These are phyloP conservation scores for Microctonus brassicae DNA, from an alignment of 2,888 invertebrate genomes.

Conservation along the genomic window DNA sequence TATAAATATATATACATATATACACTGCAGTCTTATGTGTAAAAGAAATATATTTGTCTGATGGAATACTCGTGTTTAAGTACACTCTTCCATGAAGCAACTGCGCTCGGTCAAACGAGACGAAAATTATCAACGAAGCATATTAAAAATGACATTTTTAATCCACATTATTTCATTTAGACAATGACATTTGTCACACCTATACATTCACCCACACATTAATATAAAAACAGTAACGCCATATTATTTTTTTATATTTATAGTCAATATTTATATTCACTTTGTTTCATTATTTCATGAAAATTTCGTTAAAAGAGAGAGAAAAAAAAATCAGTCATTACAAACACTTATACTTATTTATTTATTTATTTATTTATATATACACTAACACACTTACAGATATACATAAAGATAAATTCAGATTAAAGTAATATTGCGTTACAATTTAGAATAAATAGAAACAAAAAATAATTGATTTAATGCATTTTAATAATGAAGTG, in stretches of 20 bases:
- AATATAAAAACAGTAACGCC: slow-evolving; percentile 52
- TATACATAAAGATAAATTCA: too few species aligned
- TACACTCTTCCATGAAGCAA: slow-evolving; percentile 44
- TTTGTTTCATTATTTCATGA: too few species aligned
- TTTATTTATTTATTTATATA: too few species aligned
- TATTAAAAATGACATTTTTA: slow-evolving; percentile 48
- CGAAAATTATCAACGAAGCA: slow-evolving; percentile 39
- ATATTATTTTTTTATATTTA: slow-evolving; percentile 44
- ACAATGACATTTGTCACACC: slow-evolving; percentile 52
- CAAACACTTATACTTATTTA: too few species aligned
- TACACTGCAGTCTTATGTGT: slow-evolving; percentile 32
- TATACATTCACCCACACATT: slow-evolving; percentile 36
- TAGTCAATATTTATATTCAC: too few species aligned
- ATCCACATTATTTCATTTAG: slow-evolving; percentile 42
- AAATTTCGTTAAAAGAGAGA: too few species aligned
- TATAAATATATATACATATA: too few species aligned
- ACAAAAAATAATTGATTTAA: too few species aligned
- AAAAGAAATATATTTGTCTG: slow-evolving; percentile 30
- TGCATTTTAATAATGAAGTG: background rate
- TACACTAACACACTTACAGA: too few species aligned
- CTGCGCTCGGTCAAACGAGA: slow-evolving; percentile 48
- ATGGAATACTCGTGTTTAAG: slow-evolving; percentile 39
- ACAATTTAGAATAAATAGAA: too few species aligned
- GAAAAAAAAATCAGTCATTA: background rate
- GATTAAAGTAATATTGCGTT: too few species aligned